Percentiles rank a stretch among this genome's conserved stretches.
phyloP scores from a whole-genome alignment of 2,888 invertebrate genomes.

The Lycocerus yunnanus region DNA sequence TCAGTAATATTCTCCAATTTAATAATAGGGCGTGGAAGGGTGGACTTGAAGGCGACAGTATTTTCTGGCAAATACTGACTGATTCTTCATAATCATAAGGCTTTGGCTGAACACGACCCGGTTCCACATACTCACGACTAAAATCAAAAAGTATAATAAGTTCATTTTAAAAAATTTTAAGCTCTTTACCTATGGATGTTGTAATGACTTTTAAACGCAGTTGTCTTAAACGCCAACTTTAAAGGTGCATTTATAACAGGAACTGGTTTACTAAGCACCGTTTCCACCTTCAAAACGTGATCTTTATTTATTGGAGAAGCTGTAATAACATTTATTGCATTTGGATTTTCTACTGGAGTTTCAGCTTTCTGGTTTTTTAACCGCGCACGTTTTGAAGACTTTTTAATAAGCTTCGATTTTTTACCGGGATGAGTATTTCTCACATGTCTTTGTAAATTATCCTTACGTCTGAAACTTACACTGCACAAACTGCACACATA shows the following conservation, averaged over 20 bases:
- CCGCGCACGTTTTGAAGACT: slow-evolving; percentile 34
- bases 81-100: slow-evolving; percentile 46
- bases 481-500: slow-evolving; percentile 74
- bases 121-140: slow-evolving; percentile 47
- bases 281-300: slow-evolving; percentile 30
- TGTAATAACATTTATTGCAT: slow-evolving; percentile 55
- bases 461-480: slow-evolving; percentile 73
- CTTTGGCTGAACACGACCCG: slow-evolving; percentile 42
- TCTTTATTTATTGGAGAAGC: slow-evolving; percentile 41
- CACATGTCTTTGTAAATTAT: slow-evolving; percentile 77
- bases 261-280: slow-evolving; percentile 29
- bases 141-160: slow-evolving; percentile 9
- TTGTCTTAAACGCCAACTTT: slow-evolving; percentile 56
- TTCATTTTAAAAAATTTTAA: background rate
- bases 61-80: slow-evolving; percentile 52
- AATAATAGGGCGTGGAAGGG: slow-evolving; percentile 25
- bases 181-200: slow-evolving; percentile 51
- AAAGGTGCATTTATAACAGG: slow-evolving; percentile 60
- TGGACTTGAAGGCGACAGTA: slow-evolving; percentile 45
- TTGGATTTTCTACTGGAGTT: slow-evolving; percentile 49
- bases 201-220: slow-evolving; percentile 54
- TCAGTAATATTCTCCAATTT: slow-evolving; percentile 37
- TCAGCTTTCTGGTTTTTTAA: slow-evolving; percentile 9
- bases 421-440: slow-evolving; percentile 72
- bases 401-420: slow-evolving; percentile 45